phyloP scores from a whole-genome alignment of 2,797 vertebrate genomes.

The Petrocephalus schoutedeni region DNA sequence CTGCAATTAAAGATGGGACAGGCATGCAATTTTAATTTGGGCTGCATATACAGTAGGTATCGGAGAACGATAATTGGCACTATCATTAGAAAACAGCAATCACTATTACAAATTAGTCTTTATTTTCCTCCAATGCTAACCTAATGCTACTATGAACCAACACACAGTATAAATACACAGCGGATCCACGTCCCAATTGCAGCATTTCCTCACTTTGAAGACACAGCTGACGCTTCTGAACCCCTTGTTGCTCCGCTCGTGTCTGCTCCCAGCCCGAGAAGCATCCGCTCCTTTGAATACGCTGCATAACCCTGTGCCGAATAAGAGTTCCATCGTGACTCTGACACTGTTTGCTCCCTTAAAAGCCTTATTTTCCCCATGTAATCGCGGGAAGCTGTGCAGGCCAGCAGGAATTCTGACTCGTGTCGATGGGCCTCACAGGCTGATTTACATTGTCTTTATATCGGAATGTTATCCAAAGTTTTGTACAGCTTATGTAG shows the following conservation, averaged over 20 bases:
- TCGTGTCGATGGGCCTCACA: background rate
- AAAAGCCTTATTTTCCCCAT: background rate
- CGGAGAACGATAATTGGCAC: background rate
- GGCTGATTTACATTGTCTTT: background rate
- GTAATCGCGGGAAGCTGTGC: background rate
- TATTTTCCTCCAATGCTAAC: background rate
- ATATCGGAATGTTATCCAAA: background rate
- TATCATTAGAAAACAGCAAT: background rate
- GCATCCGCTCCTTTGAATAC: background rate
- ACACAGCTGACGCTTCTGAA: background rate
- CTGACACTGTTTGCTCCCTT: background rate
- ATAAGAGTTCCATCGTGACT: slow-evolving; percentile 1
- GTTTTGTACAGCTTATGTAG: background rate
- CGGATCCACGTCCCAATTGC: background rate
- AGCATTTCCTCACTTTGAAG: background rate
- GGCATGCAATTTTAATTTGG: background rate
- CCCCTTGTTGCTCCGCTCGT: background rate
- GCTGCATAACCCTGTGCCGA: background rate
- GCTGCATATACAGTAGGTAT: background rate
- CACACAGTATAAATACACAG: background rate
- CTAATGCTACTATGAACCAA: background rate
- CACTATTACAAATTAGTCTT: background rate
- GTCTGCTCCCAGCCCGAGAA: background rate
- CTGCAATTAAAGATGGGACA: background rate
- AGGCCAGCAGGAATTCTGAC: background rate